phyloP scores from a whole-genome alignment of 2,797 vertebrate genomes.

The Centroberyx gerrardi region DNA sequence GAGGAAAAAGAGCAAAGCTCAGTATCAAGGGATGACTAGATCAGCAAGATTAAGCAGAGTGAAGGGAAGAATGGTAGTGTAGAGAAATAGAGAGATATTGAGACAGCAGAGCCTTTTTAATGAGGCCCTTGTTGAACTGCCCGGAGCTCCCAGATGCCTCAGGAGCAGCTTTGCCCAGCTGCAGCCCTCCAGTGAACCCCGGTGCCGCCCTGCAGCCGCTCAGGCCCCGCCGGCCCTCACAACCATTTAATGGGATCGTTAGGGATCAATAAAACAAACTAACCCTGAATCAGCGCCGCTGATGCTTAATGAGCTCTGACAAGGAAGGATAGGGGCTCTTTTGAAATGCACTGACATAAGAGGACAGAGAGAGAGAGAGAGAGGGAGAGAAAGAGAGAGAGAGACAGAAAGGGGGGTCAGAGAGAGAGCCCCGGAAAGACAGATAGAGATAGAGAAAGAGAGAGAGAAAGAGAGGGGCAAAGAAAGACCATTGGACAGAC shows the following conservation, averaged over 20 bases:
- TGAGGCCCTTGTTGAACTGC: conserved; percentile 59
- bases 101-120: conserved; percentile 57
- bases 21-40: conserved; percentile 40
- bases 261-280: conserved; percentile 80
- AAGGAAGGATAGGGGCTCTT: conserved; percentile 53
- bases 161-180: conserved; percentile 62
- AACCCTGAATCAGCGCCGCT: conserved; percentile 62
- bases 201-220: conserved; percentile 41
- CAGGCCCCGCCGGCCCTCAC: conserved; percentile 47
- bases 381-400: conserved; percentile 1
- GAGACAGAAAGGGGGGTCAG: background rate
- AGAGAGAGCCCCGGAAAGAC: no score
- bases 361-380: background rate
- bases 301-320: conserved; percentile 76
- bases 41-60: conserved; percentile 36
- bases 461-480: conserved; percentile 2
- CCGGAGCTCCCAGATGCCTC: conserved; percentile 50
- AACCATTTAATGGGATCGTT: conserved; percentile 77
- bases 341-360: conserved; percentile 56
- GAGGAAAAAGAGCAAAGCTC: conserved; percentile 13
- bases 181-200: conserved; percentile 52
- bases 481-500: conserved; percentile 26
- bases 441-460: conserved; percentile 2
- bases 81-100: background rate
- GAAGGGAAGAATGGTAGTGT: conserved; percentile 22